Percentiles rank a stretch among this genome's conserved stretches.
Conservation (phyloP, 2,797 vertebrate species). For the Anguilla anguilla region DNA sequence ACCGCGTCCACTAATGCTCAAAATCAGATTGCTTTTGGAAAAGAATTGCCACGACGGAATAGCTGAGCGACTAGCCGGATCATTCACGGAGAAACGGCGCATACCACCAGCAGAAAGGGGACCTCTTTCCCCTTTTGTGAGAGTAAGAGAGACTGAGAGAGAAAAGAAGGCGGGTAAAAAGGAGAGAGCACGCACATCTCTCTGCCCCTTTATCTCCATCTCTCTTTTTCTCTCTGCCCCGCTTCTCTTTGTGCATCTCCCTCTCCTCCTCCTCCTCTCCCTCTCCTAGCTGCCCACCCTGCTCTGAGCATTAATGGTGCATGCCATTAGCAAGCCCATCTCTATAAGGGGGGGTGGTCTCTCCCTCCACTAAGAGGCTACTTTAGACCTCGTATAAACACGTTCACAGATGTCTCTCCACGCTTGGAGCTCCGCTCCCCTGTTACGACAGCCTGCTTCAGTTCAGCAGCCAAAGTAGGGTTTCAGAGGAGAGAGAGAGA, state of each 20-base stretch:
- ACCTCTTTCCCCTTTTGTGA: no score
- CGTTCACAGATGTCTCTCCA: conserved; percentile 77
- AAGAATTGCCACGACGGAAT: conserved; percentile 29
- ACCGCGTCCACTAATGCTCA: not conserved
- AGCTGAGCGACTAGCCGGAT: conserved; percentile 37
- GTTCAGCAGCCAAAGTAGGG: conserved; percentile 32
- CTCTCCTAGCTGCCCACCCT: conserved; percentile 76
- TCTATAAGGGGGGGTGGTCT: conserved; percentile 71
- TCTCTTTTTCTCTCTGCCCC: conserved; percentile 41
- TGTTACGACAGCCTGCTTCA: conserved; percentile 52
- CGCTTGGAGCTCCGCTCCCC: conserved; percentile 56
- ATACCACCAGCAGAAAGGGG: conserved; percentile 34
- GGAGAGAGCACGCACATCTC: conserved; percentile 1
- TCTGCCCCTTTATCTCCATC: conserved; percentile 26
- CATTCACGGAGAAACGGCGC: conserved; percentile 38
- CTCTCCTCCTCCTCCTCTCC: conserved; percentile 44
- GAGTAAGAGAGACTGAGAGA: not conserved
- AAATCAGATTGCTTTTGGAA: conserved; percentile 25
- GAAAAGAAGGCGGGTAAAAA: conserved; percentile 35
- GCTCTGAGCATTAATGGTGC: conserved; percentile 82
- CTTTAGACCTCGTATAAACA: conserved; percentile 80
- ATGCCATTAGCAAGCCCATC: conserved; percentile 79
- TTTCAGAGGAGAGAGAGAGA: conserved; percentile 40
- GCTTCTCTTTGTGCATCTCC: conserved; percentile 41
- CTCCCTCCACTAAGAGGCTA: conserved; percentile 73